Evolutionary conservation across 2,797 vertebrate genomes (phyloP), one percentile per base, ranked within the genome.

Genomic region (Toxotes lorentzi): DNA sequence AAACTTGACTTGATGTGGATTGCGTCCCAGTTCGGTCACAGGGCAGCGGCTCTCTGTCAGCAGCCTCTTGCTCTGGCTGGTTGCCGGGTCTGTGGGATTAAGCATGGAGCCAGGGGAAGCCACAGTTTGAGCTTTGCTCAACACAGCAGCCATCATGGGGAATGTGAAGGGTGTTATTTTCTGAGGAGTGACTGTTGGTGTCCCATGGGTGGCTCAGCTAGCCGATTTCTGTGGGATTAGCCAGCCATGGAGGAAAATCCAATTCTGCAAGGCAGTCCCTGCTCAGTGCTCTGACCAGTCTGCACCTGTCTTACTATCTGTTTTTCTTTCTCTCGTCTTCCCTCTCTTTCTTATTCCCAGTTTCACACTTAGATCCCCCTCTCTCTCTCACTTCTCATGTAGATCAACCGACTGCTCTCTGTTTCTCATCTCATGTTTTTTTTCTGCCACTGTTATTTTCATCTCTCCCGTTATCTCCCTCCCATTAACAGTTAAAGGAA

Each of bases 151-250:
- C 76, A 40, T 88, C 74, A 54, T 0, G 43, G 71, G 43, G 80
- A 81, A 76, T 67, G 79, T 76, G 73, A 65, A 76, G 76, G 79
- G 61, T 85, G 86, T 82, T 82, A 81, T 88, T 89, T 91, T 87
- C 78, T 82, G 70, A 79, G 47, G 63, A 82, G 71, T 59, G 80
- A 78, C 78, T 79, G 77, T 61, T 14, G 0, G 66, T 73, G 77
- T 78, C 85, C 79, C 70, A 48, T 40, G 51, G 82, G 85, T 81
- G 81, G 84, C 81, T 84, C 78, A 51, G 70, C 35, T 57, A 21
- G 63, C 65, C 78, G 81, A 83, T 89, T 87, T 87, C 80, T 76
- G 65, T 58, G 63, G 76, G 79, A 87, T 86, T 87, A 87, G 54
- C 47, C 70, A 79, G 74, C 41, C 75, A 57, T 63, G 51, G 74